Evolutionary conservation across 2,797 vertebrate genomes (phyloP).

Genomic region (Pseudochirops corinnae): DNA sequence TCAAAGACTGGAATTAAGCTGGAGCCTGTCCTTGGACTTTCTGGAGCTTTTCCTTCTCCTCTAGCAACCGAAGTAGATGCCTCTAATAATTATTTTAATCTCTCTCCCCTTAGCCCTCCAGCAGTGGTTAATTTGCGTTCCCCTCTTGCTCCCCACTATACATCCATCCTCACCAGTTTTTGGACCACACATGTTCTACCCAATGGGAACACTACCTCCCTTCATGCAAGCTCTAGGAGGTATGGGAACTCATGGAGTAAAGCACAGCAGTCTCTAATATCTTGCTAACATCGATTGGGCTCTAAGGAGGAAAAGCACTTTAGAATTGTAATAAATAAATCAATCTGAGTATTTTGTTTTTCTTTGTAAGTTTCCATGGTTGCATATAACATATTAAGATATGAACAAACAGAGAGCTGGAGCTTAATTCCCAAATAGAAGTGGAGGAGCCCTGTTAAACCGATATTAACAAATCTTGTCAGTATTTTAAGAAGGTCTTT

Average conservation of each 20-base stretch:
- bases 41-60: background rate
- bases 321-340: background rate
- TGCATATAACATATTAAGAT: background rate
- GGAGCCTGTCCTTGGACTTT: background rate
- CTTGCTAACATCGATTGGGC: background rate
- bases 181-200: background rate
- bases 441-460: background rate
- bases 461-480: background rate
- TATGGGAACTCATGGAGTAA: background rate
- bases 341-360: background rate
- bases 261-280: background rate
- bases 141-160: fast-evolving
- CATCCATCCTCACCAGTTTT: background rate
- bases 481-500: background rate
- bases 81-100: background rate
- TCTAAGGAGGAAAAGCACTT: background rate
- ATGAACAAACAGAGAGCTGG: background rate
- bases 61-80: background rate
- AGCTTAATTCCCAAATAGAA: background rate
- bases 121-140: background rate
- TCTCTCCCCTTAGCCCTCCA: background rate
- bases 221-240: background rate
- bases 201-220: background rate
- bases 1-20: background rate
- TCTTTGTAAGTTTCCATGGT: background rate